Conservation (phyloP, 2,797 vertebrate genomes). For the Leuciscus waleckii region DNA sequence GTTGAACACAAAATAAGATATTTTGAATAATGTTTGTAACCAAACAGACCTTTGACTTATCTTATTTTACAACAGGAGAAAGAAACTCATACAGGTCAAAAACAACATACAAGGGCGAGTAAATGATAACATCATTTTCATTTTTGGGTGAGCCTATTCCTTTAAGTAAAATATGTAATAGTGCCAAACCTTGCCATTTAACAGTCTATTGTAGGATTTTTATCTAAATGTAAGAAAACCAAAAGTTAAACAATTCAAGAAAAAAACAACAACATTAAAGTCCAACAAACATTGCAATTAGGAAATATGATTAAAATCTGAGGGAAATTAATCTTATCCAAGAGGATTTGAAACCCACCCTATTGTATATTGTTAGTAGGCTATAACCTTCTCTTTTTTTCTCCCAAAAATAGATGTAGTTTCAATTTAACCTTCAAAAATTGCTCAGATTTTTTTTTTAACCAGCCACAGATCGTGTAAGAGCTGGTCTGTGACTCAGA, state of each 20-base stretch:
- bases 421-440: no score
- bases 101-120: no score
- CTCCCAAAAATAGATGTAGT: background rate
- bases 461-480: background rate
- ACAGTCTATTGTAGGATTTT: background rate
- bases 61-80: no score
- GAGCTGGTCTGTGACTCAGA: constrained; percentile 10
- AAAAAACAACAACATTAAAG: background rate
- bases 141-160: no score
- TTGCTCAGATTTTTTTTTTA: background rate
- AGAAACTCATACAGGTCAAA: no score
- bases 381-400: no score
- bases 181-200: background rate
- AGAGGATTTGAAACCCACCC: background rate
- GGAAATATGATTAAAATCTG: background rate
- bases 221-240: background rate
- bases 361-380: background rate
- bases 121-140: no score
- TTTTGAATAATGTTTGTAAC: no score
- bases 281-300: background rate
- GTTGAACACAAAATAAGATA: no score
- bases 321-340: background rate
- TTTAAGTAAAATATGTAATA: background rate
- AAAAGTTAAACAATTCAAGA: background rate
- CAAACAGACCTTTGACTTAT: no score